phyloP scores from a whole-genome alignment of 2,113 vertebrate species.

The Trichomycterus rosablanca region DNA sequence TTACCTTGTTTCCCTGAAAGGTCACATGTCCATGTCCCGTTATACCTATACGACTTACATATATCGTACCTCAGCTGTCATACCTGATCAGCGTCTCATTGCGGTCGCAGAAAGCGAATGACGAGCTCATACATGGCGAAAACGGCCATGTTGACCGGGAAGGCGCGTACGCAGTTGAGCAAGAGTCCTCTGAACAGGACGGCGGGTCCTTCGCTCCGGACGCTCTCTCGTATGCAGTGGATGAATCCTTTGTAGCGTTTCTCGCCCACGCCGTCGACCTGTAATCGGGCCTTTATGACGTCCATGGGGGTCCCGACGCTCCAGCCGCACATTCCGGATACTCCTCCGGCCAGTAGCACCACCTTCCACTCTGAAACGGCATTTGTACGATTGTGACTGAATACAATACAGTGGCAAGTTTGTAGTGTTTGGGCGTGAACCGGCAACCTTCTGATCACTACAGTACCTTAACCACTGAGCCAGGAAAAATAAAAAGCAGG shows the following conservation, averaged over 20 bases:
- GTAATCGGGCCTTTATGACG: slow-evolving; percentile 81
- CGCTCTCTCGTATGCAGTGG: slow-evolving; percentile 71
- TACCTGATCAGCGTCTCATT: too few relatives aligned
- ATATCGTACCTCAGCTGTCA: too few relatives aligned
- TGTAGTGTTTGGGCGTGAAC: too few relatives aligned
- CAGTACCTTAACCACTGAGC: too few relatives aligned
- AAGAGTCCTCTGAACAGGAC: slow-evolving; percentile 80
- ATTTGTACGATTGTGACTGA: too few relatives aligned
- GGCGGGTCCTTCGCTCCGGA: slow-evolving; percentile 66
- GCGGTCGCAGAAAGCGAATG: slow-evolving; percentile 59
- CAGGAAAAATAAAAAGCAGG: too few relatives aligned
- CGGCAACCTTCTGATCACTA: too few relatives aligned
- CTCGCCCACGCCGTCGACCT: slow-evolving; percentile 64
- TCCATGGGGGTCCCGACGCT: slow-evolving; percentile 80
- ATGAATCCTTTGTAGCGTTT: slow-evolving; percentile 72
- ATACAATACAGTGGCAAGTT: background rate
- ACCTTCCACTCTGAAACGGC: slow-evolving; percentile 59
- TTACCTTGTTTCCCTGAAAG: too few relatives aligned
- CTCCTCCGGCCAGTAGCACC: slow-evolving; percentile 76
- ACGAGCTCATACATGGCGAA: slow-evolving; percentile 76
- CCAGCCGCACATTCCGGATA: slow-evolving; percentile 79
- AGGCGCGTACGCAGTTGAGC: slow-evolving; percentile 81
- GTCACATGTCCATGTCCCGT: too few relatives aligned
- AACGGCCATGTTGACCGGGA: slow-evolving; percentile 81
- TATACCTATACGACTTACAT: too few relatives aligned